Percentiles rank a stretch among this genome's conserved stretches.
phyloP scores from a whole-genome alignment of 1,140 invertebrate genomes.

The Temnothorax curvispinosus region DNA sequence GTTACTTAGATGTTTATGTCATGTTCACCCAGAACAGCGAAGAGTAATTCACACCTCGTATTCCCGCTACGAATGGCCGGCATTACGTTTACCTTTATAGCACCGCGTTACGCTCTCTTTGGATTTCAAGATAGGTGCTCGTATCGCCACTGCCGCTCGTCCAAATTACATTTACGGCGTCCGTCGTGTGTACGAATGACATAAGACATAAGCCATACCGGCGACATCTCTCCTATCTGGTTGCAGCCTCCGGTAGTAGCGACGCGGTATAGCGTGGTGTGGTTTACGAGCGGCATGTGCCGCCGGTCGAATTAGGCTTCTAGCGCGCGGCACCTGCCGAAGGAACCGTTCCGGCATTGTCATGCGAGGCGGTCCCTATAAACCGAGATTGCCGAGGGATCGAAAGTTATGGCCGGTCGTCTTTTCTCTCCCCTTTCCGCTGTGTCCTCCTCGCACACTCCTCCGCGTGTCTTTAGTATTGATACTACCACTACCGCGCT shows the following conservation, averaged over 20 bases:
- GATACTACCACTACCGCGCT: constrained; percentile 25
- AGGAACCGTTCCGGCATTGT: constrained; percentile 70
- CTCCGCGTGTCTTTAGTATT: constrained; percentile 21
- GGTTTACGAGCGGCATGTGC: constrained; percentile 74
- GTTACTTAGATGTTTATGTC: neutral
- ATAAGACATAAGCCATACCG: constrained; percentile 46
- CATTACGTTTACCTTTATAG: constrained; percentile 36
- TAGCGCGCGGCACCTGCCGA: constrained; percentile 63
- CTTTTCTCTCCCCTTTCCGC: constrained; percentile 19
- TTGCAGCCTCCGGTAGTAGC: neutral
- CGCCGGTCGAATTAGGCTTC: constrained; percentile 69
- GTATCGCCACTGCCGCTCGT: constrained; percentile 59
- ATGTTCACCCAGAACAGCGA: constrained; percentile 2
- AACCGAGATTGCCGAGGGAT: constrained; percentile 76
- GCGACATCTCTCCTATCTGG: constrained; percentile 32
- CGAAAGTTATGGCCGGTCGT: constrained; percentile 71
- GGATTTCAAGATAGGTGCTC: constrained; percentile 6
- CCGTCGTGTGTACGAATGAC: constrained; percentile 60
- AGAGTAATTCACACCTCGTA: constrained; percentile 35
- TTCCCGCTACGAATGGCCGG: constrained; percentile 7
- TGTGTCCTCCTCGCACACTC: neutral
- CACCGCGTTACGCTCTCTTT: constrained; percentile 21
- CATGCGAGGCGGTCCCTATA: constrained; percentile 73
- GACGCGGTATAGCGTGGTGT: neutral
- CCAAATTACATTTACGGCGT: constrained; percentile 67